These are phyloP conservation scores for Drosophila kikkawai DNA, from an alignment of 1,140 invertebrate genomes.

Conservation along the genomic window DNA sequence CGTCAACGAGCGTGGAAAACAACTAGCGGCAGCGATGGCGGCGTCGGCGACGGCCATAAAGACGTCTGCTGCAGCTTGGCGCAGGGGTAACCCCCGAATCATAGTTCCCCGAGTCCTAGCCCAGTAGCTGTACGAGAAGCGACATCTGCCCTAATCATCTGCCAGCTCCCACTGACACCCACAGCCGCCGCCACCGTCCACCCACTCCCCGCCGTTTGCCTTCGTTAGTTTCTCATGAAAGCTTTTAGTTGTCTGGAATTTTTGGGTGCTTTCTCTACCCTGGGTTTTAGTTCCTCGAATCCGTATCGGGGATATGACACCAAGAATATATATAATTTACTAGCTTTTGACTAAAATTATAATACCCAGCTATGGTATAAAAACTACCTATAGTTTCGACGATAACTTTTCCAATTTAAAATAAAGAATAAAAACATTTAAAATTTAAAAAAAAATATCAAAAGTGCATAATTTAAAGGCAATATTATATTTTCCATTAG, in stretches of 20 bases:
- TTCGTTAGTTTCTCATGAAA: slow-evolving; percentile 77
- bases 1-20: slow-evolving; percentile 77
- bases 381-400: too few relatives aligned
- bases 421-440: too few relatives aligned
- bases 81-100: not conserved
- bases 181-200: not conserved
- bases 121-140: slow-evolving; percentile 47
- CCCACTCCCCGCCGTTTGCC: slow-evolving; percentile 10
- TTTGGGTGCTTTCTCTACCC: slow-evolving; percentile 64
- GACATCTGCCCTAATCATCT: slow-evolving; percentile 79
- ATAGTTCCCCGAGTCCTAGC: not conserved
- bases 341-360: too few relatives aligned
- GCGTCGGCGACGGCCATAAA: slow-evolving; percentile 65
- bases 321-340: too few relatives aligned
- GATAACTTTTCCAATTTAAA: too few relatives aligned
- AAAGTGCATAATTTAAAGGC: not conserved
- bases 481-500: not conserved
- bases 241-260: slow-evolving; percentile 82
- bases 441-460: not conserved
- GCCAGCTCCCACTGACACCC: slow-evolving; percentile 24
- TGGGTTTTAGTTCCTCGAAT: not conserved
- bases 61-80: slow-evolving; percentile 72
- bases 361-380: too few relatives aligned
- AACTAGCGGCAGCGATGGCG: slow-evolving; percentile 28
- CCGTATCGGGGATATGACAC: not conserved